Conservation (phyloP, 2,888 invertebrate species). For the Incurvaria masculella region DNA sequence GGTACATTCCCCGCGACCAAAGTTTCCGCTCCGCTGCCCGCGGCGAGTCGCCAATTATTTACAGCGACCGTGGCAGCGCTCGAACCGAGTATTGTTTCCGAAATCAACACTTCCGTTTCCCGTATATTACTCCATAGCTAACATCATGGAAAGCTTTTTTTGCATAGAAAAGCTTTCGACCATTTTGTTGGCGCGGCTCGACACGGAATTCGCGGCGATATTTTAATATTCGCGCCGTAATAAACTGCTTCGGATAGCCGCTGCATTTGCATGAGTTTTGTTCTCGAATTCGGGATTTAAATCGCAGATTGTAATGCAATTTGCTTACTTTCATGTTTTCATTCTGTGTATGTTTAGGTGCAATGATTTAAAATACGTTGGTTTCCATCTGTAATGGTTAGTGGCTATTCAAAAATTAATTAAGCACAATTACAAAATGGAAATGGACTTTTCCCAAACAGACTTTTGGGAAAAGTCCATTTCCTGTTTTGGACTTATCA, state of each 20-base stretch:
- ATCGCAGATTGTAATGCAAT: not conserved
- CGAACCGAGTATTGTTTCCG: conserved; percentile 4
- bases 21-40: conserved; percentile 23
- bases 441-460: too few relatives aligned
- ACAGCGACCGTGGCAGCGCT: not conserved
- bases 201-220: not conserved
- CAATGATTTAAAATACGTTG: too few relatives aligned
- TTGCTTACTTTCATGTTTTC: too few relatives aligned
- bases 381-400: too few relatives aligned
- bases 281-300: not conserved
- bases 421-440: too few relatives aligned
- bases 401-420: too few relatives aligned
- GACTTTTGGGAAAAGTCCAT: too few relatives aligned
- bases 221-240: not conserved
- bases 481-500: too few relatives aligned
- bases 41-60: conserved; percentile 45
- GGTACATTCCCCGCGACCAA: too few relatives aligned
- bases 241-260: not conserved
- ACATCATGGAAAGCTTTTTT: not conserved
- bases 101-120: conserved; percentile 1
- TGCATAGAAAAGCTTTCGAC: not conserved
- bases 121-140: not conserved
- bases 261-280: not conserved
- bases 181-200: not conserved
- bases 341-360: too few relatives aligned